Conservation (phyloP, 2,888 invertebrate genomes). For the Sycophila texana region DNA sequence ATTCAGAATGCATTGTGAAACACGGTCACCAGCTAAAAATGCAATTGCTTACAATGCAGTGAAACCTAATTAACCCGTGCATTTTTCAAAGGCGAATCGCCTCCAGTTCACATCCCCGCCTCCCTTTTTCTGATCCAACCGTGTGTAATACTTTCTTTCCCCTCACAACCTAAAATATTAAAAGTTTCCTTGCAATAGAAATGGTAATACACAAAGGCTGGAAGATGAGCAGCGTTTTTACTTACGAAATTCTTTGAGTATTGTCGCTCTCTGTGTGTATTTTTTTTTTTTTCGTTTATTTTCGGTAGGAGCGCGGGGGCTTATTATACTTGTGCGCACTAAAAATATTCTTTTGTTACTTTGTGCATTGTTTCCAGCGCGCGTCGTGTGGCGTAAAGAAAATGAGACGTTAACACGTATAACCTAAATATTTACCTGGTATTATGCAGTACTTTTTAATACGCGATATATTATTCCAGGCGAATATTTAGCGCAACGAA, state of each 20-base stretch:
- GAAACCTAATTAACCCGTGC: too few relatives aligned
- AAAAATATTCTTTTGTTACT: slow-evolving; percentile 37
- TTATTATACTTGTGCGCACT: slow-evolving; percentile 10
- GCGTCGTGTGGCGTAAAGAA: slow-evolving; percentile 8
- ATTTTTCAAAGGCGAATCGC: too few relatives aligned
- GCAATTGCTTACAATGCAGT: background rate
- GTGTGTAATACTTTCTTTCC: background rate
- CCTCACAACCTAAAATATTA: too few relatives aligned
- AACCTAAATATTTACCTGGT: slow-evolving; percentile 1
- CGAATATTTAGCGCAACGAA: too few relatives aligned
- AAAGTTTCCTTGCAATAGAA: background rate
- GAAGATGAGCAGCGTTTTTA: background rate
- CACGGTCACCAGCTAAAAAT: too few relatives aligned
- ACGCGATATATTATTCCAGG: too few relatives aligned
- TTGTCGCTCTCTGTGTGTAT: background rate
- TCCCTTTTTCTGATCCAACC: background rate
- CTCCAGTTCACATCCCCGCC: too few relatives aligned
- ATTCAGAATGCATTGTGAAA: too few relatives aligned
- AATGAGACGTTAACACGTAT: slow-evolving; percentile 16
- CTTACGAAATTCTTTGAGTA: slow-evolving; percentile 18
- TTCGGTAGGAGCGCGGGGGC: background rate
- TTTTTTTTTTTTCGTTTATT: background rate
- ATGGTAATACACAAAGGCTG: background rate
- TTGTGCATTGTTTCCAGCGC: slow-evolving; percentile 27
- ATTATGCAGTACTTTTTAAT: too few relatives aligned